Base-by-base conservation (phyloP, 2,113 vertebrate genomes). In the Scatophagus argus region DNA sequence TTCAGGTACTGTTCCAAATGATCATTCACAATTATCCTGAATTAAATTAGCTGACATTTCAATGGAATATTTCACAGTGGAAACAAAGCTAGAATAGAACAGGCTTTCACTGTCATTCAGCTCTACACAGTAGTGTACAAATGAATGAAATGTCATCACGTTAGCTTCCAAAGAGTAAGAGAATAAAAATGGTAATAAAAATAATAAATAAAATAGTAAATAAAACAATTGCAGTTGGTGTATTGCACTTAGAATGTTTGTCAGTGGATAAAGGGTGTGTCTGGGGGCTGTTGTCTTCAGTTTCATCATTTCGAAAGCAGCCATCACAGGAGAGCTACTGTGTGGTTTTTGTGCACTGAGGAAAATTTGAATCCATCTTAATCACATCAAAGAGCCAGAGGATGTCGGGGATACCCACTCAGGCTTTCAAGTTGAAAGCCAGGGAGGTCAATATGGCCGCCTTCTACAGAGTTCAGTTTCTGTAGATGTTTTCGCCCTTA, bases 381-480 rank as follows among this genome's bases (percentile, higher is more conserved):
- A 88, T 89, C 80, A 74, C 81, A 87, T 91, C 79, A 91, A 83
- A 90, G 64, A 78, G 55, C n/a, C 23, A 19, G 56, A 67, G 63
- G 79, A 75, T 76, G 84, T 60, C 14, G n/a, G 56, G 47, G 60
- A 80, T 63, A 69, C 39, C 49, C 44, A 4, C 19, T 3, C 59
- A 49, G 36, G 44, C 69, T 88, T 80, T 81, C 58, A 65, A 77
- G 46, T 67, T 77, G 39, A 83, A 75, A 89, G 70, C 49, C 11
- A 70, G 41, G 11, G 11, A 41, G 77, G 71, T 79, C 55, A 82
- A 38, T 68, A 77, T 72, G 29, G 51, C 32, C 2, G 11, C 51
- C 39, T 34, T 59, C 27, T 29, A 47, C 25, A 29, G 14, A 49
- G n/a, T 32, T 14, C 16, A 41, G 23, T 54, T 64, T 61, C 19